A percentile compares a stretch with the other conserved stretches of the same genome.
Evolutionary conservation across 2,888 invertebrate species (phyloP).

Genomic region (Aleiodes testaceus): DNA sequence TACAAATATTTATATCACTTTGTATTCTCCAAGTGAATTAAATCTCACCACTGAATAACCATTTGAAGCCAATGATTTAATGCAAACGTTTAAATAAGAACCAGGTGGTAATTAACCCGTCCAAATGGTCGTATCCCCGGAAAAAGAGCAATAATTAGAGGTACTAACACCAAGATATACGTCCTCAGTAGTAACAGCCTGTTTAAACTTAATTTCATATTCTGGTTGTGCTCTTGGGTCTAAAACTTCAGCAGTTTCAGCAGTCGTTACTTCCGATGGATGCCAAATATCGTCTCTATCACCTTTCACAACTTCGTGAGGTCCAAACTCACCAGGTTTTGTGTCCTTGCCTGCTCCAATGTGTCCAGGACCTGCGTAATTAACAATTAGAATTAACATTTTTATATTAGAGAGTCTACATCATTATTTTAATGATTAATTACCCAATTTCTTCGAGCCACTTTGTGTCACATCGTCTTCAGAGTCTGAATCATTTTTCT

Average conservation of each 20-base stretch:
- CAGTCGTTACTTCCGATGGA: slow-evolving; percentile 58
- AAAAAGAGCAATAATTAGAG: slow-evolving; percentile 11
- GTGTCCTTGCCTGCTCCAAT: slow-evolving; percentile 66
- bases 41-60: neutral
- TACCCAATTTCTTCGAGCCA: slow-evolving; percentile 63
- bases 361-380: slow-evolving; percentile 72
- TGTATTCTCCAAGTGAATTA: neutral
- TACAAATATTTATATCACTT: neutral
- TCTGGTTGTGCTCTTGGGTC: slow-evolving; percentile 81
- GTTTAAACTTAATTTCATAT: slow-evolving; percentile 88
- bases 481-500: slow-evolving; percentile 64
- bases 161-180: slow-evolving; percentile 84
- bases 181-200: slow-evolving; percentile 89
- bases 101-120: neutral
- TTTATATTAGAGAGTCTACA: too few species aligned
- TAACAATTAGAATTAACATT: neutral
- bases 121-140: neutral
- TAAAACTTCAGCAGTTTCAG: slow-evolving; percentile 58
- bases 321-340: slow-evolving; percentile 55
- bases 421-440: too few species aligned
- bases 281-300: slow-evolving; percentile 74
- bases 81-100: neutral
- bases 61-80: slow-evolving; percentile 1
- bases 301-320: slow-evolving; percentile 71
- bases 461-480: slow-evolving; percentile 66